Evolutionary conservation across 2,888 invertebrate genomes (phyloP), one percentile per base, ranked within the genome.

Genomic region (Drosophila formosana): DNA sequence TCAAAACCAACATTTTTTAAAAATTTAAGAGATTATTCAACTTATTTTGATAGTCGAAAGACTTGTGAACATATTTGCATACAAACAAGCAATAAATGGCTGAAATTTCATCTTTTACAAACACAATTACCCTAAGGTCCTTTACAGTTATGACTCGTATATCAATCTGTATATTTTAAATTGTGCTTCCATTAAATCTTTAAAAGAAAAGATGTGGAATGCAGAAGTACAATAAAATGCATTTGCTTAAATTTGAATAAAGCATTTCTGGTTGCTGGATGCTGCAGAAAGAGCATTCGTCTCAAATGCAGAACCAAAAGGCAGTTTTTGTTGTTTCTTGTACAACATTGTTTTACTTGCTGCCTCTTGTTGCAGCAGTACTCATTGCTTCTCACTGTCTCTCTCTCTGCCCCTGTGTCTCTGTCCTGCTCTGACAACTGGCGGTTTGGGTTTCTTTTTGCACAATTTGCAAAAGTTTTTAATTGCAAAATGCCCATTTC

Each of bases 401-500:
- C 26, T 4, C 28, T 30, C 30, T 30, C 30, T 18, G 18, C 18
- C 18, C 18, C 18, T 18, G 30, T 30, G 4, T 28, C 28, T 30
- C 30, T 2, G 30, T 3, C 13, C 8, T 32, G 13, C 1, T 52
- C 1, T 2, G 18, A 7, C 13, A 41, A 13, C 4, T 49, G 11
- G 2, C 7, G 13, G 3, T 34, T 62, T 52, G 34, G 25, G 13
- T 60, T 50, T 30, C 61, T 57, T 67, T 74, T 74, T 52, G 43
- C 26, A 60, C 62, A 71, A 66, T 66, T 71, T 58, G 69, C 32
- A 49, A 83, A 88, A 82, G 77, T 85, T 88, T 67, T 79, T 82
- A 82, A 82, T 82, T 82, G 82, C 79, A 50, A 76, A 79, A 76
- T 68, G 77, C 67, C 75, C 79, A 68, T 71, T 71, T 67, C 46